Conservation (phyloP, 2,888 invertebrate genomes). For the Trissolcus brochymenae region DNA sequence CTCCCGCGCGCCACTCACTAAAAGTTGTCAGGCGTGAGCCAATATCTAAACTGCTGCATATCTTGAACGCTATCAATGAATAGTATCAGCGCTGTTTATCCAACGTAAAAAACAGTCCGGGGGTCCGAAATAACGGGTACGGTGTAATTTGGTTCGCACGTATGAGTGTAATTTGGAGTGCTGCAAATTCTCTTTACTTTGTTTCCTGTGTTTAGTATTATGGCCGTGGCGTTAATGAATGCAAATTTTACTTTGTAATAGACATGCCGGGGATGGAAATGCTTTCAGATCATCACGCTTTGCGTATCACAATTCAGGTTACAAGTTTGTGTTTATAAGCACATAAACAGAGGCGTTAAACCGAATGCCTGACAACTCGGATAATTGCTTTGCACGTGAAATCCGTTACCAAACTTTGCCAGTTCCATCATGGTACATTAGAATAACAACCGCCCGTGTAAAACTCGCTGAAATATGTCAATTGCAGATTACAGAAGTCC, state of each 20-base stretch:
- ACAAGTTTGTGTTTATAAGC: slow-evolving; percentile 67
- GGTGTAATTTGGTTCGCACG: slow-evolving; percentile 38
- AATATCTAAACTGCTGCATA: slow-evolving; percentile 37
- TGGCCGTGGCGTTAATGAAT: slow-evolving; percentile 55
- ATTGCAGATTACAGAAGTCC: slow-evolving; percentile 58
- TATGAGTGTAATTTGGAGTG: slow-evolving; percentile 28
- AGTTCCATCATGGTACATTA: slow-evolving; percentile 66
- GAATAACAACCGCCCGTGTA: slow-evolving; percentile 42
- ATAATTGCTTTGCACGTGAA: slow-evolving; percentile 72
- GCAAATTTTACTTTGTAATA: slow-evolving; percentile 67
- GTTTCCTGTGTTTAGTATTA: slow-evolving; percentile 54
- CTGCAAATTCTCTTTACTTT: slow-evolving; percentile 47
- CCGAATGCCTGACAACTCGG: slow-evolving; percentile 72
- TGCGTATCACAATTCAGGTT: slow-evolving; percentile 62
- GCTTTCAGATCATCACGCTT: slow-evolving; percentile 55
- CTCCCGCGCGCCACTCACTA: slow-evolving; percentile 49
- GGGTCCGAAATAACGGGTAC: too few relatives aligned
- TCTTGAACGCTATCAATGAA: slow-evolving; percentile 28
- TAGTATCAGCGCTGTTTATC: slow-evolving; percentile 10
- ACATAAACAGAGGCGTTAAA: slow-evolving; percentile 71
- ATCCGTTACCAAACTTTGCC: slow-evolving; percentile 69
- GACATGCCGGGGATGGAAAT: slow-evolving; percentile 55
- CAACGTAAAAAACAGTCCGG: too few relatives aligned
- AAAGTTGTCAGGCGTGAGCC: slow-evolving; percentile 61
- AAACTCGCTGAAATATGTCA: slow-evolving; percentile 61